Evolutionary conservation across 2,797 vertebrate genomes (phyloP).

Genomic region (Chlorospingus flavigularis): DNA sequence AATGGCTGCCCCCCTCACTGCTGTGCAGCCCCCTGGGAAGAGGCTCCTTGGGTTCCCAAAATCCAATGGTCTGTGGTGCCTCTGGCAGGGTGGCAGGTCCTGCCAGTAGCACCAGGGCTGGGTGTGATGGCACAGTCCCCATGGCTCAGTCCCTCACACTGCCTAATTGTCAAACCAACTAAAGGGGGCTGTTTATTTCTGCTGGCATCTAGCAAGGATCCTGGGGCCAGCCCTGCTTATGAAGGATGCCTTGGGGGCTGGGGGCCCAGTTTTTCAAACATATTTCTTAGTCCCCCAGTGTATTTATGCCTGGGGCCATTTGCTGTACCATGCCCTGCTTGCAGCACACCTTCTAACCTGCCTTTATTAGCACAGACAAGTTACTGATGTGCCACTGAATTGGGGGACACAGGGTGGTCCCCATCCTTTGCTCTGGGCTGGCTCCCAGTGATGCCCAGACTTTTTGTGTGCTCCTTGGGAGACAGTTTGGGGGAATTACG

Average conservation of each 20-base stretch:
- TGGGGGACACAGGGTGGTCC: rapidly evolving
- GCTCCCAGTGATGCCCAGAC: neutral
- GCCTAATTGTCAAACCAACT: neutral
- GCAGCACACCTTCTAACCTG: neutral
- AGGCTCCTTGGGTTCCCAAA: neutral
- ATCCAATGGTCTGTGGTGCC: neutral
- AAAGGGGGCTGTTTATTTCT: neutral
- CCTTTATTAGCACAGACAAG: neutral
- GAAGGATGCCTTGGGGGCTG: neutral
- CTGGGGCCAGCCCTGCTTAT: neutral
- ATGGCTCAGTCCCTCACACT: rapidly evolving
- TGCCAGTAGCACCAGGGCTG: neutral
- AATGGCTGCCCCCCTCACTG: neutral
- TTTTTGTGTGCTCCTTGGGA: neutral
- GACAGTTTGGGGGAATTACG: rapidly evolving
- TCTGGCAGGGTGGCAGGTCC: neutral
- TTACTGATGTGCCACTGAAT: neutral
- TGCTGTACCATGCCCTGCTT: neutral
- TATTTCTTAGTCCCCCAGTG: neutral
- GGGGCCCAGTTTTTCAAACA: neutral
- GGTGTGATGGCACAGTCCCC: neutral
- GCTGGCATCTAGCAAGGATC: neutral
- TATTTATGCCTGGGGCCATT: neutral
- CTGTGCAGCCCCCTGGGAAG: neutral
- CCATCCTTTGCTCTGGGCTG: neutral